Base-by-base conservation (phyloP, 2,888 invertebrate species). In the Scaptodrosophila latifasciaeformis region DNA sequence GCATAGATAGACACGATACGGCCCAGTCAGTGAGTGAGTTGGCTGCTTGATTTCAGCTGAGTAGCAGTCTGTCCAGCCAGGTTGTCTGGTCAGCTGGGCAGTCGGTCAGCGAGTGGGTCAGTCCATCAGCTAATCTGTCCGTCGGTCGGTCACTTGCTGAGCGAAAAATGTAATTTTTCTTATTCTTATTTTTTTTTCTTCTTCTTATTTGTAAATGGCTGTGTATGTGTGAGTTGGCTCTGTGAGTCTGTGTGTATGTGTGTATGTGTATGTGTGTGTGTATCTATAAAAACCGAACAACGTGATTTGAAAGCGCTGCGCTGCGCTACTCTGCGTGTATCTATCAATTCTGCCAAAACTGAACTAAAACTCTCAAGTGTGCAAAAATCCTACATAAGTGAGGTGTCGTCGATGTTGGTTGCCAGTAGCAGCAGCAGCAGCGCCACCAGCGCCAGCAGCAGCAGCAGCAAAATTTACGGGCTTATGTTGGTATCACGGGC, bases 311-410 rank as follows among this genome's bases (percentile, higher is more conserved):
- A n/a, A n/a, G n/a, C n/a, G n/a, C 37, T 13, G 67, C 70, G 71
- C 70, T 37, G 67, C 65, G 45, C 59, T 47, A 49, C 45, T 53
- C 53, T 42, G 47, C 69, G 71, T 77, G 77, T 65, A 45, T 58
- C 75, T 77, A 61, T 64, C 69, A 67, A 81, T 81, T 79, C 72
- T 72, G 72, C 62, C 76, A 63, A 74, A 82, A 76, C 74, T 74
- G 68, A 80, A 82, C 82, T 82, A 80, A 74, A 82, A 75, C 69
- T 72, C 66, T 78, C 72, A 70, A 76, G 65, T 81, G 67, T 71
- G 74, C 77, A 66, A 68, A 74, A 72, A 69, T 69, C 65, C 70
- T 67, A 78, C 70, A 74, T 69, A 75, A 75, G 64, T 71, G 71
- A 68, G 70, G 72, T 49, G 52, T 51, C 57, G 39, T 21, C 21